Evolutionary conservation across 2,888 invertebrate genomes (phyloP), one percentile per base, ranked within the genome.

Genomic region (Rhodophaea formosa): DNA sequence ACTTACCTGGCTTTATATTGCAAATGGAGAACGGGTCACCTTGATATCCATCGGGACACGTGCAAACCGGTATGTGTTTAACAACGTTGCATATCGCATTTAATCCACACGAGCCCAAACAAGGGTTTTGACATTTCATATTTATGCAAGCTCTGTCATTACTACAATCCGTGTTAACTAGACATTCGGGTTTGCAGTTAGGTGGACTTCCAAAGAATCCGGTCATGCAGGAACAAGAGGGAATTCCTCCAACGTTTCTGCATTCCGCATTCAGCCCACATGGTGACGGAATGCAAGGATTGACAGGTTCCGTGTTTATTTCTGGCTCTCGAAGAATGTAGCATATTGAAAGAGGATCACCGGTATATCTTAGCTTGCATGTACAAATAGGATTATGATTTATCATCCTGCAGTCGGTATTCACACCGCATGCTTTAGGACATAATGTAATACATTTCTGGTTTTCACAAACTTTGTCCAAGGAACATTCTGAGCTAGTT

Each of bases 1-100:
- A 47, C 23, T 69, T 82, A 91, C 91, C 88, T 75, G 70, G 90
- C 83, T 93, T 92, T 49, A 91, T 87, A 65, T 85, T 89, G 74
- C 96, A 96, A 62, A 93, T 88, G 39, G 93, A 92, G 74, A 96
- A 96, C 39, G 96, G 95, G 92, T 96, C 95, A 43, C 97, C 97
- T 58, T 93, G 93, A 71, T 93, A 93, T 49, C 94, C 94, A 57
- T 79, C 75, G 3, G 91, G 87, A 73, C 95, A 95, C 23, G 92
- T 92, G 77, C 96, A 96, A 59, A 94, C 92, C 0, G 97, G 96
- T 51, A 93, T 93, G 79, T 97, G 95, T 77, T 95, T 95, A 14
- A 95, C 92, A 7, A 96, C 95, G 73, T 93, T 92, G 72, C 97
- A 97, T 47, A 93, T 84, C 1, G 97, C 95, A 65, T 93, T 92